Evolutionary conservation across 1,140 invertebrate genomes (phyloP).

Genomic region (Bathynomus jamesi): DNA sequence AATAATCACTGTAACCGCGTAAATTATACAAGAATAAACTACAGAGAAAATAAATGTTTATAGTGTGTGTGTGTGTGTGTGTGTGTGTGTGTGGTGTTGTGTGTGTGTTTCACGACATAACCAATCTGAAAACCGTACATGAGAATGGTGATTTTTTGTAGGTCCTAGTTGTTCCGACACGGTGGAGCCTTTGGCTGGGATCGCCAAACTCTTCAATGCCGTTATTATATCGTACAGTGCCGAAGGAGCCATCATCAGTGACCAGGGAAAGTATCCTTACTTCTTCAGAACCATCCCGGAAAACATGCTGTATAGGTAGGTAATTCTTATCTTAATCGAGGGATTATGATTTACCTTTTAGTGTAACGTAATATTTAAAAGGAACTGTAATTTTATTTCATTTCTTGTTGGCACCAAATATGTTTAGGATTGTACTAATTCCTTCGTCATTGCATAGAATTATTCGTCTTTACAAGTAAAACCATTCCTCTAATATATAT

Average conservation of each 20-base stretch:
- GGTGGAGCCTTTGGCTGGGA: slow-evolving; percentile 68
- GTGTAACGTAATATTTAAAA: too few species aligned
- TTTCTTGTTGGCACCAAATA: too few species aligned
- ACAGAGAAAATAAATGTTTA: background rate
- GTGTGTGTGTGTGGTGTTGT: too few species aligned
- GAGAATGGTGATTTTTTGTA: too few species aligned
- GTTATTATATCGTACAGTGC: slow-evolving; percentile 72
- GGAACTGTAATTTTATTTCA: too few species aligned
- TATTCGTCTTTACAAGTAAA: too few species aligned
- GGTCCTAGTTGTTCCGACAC: slow-evolving; percentile 76
- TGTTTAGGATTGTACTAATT: too few species aligned
- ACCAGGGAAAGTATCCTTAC: slow-evolving; percentile 64
- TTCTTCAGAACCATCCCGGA: slow-evolving; percentile 76
- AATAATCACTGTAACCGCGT: background rate
- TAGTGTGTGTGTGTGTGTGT: too few species aligned
- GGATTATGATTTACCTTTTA: too few species aligned
- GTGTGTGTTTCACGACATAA: background rate
- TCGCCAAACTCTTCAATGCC: slow-evolving; percentile 65
- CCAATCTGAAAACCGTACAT: too few species aligned
- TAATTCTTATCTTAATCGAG: slow-evolving; percentile 13
- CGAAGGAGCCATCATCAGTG: slow-evolving; percentile 48
- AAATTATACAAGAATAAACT: background rate
- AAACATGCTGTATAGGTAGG: slow-evolving; percentile 61
- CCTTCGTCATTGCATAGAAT: too few species aligned
- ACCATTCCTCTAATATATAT: too few species aligned